phyloP scores from a whole-genome alignment of 2,797 vertebrate species.

The Acanthurus leucopareius region DNA sequence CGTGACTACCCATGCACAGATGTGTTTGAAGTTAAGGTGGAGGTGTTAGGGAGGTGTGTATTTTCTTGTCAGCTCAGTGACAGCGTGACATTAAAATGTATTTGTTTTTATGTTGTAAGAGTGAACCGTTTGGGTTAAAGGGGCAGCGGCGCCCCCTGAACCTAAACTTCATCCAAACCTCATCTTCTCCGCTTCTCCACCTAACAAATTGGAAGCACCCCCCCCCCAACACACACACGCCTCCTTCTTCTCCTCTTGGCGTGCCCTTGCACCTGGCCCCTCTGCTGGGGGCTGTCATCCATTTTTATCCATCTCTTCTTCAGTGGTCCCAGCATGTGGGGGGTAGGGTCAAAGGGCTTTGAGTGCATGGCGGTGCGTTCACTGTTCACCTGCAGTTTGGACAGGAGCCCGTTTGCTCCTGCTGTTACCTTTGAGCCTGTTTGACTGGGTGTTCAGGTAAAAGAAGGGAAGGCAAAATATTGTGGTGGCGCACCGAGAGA shows the following conservation, averaged over 20 bases:
- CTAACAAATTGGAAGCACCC: slow-evolving; percentile 64
- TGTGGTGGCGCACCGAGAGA: neutral
- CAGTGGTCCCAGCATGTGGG: slow-evolving; percentile 26
- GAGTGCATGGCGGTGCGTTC: slow-evolving; percentile 17
- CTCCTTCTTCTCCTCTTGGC: slow-evolving; percentile 17
- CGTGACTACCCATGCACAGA: slow-evolving; percentile 55
- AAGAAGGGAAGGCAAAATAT: neutral
- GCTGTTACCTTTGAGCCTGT: slow-evolving; percentile 63
- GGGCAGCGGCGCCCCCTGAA: slow-evolving; percentile 28
- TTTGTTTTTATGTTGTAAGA: slow-evolving; percentile 73
- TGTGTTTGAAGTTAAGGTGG: slow-evolving; percentile 43
- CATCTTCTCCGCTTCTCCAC: slow-evolving; percentile 59
- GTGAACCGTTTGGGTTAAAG: slow-evolving; percentile 32
- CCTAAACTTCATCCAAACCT: slow-evolving; percentile 66
- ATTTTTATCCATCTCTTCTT: slow-evolving; percentile 66
- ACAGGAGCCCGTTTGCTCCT: slow-evolving; percentile 78
- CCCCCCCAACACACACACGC: neutral
- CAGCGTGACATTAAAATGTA: slow-evolving; percentile 81
- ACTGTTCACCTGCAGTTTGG: slow-evolving; percentile 77
- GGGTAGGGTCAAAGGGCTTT: slow-evolving; percentile 47
- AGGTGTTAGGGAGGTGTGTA: slow-evolving; percentile 48
- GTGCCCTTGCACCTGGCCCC: slow-evolving; percentile 68
- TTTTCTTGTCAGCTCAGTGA: slow-evolving; percentile 67
- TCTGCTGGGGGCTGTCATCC: slow-evolving; percentile 64
- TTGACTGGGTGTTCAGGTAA: slow-evolving; percentile 48